Evolutionary conservation across 2,888 invertebrate species (phyloP), one percentile per base, ranked within the genome.

Genomic region (Alloscopus bannaensis): DNA sequence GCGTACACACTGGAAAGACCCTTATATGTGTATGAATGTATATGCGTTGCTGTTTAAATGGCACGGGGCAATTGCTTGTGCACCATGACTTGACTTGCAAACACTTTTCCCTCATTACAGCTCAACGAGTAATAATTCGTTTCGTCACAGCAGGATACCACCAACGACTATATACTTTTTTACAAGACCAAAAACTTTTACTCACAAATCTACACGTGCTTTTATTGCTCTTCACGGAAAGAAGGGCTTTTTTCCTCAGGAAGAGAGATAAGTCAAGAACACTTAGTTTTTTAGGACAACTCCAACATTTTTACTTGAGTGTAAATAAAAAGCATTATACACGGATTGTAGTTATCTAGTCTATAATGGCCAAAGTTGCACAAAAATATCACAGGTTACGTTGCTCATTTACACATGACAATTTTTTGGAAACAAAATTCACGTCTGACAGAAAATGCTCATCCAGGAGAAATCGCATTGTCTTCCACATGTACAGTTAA

Each of bases 31-130:
- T 55, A 24, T 55, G 6, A n/a, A n/a, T n/a, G n/a, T n/a, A n/a
- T n/a, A n/a, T 29, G 57, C 57, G 29, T 47, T 29, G 22, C 1
- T 59, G 47, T 45, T 22, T 18, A 60, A 68, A 78, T 75, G 81
- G 69, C 70, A 47, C 68, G 47, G 68, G 68, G 75, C 66, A 76
- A 76, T 76, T 76, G 75, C 68, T 70, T 77, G 77, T 84, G 84
- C 81, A 81, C 83, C 84, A 85, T 84, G 85, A 85, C 84, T 85
- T 76, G 73, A 75, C 73, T 60, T 83, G 79, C 82, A 82, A 85
- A 84, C 84, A 85, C 84, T 86, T 85, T n/a, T 86, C 83, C 65
- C 84, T 86, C 86, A 86, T 86, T 86, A 86, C 84, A 82, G 83
- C 82, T 83, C 84, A 83, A 84, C 84, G 83, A 84, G 83, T 85